A percentile compares a stretch with the other conserved stretches of the same genome.
phyloP scores from a whole-genome alignment of 2,797 vertebrate genomes.

The Apogon hyalosoma region DNA sequence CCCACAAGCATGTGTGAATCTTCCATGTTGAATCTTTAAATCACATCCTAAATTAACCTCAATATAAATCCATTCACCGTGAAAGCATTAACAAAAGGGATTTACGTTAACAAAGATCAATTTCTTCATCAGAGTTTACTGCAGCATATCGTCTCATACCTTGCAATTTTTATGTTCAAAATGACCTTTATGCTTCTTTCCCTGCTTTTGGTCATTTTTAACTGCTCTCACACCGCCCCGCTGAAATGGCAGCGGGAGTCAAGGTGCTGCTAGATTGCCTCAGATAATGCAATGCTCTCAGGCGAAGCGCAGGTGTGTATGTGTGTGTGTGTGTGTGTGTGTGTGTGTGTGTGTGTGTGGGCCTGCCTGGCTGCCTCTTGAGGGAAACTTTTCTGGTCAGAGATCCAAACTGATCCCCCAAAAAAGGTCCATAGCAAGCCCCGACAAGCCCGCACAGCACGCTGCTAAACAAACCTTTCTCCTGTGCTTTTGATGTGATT shows the following conservation, averaged over 20 bases:
- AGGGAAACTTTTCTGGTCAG: constrained; percentile 36
- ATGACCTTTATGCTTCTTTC: constrained; percentile 39
- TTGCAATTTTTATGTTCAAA: constrained; percentile 39
- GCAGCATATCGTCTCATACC: constrained; percentile 26
- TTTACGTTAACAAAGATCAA: constrained; percentile 47
- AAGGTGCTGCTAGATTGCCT: constrained; percentile 61
- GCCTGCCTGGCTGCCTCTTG: constrained; percentile 35
- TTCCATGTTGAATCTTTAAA: constrained; percentile 7
- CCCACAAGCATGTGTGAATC: too few species aligned
- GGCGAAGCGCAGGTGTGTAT: constrained; percentile 49
- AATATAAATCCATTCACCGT: constrained; percentile 35
- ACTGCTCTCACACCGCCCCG: constrained; percentile 37
- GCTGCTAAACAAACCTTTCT: constrained; percentile 46
- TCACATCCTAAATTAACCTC: constrained; percentile 15
- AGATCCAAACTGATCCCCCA: constrained; percentile 56
- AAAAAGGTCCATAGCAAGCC: constrained; percentile 58
- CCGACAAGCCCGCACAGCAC: constrained; percentile 50
- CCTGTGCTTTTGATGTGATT: constrained; percentile 50
- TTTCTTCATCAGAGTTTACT: constrained; percentile 51
- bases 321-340: constrained; percentile 7
- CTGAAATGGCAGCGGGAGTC: constrained; percentile 56
- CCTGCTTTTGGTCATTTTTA: constrained; percentile 63
- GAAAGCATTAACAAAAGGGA: constrained; percentile 41
- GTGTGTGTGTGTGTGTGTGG: constrained; percentile 20
- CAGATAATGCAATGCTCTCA: constrained; percentile 65